These are phyloP conservation scores for Gadus macrocephalus DNA, from an alignment of 2,113 vertebrate genomes.

Conservation along the genomic window DNA sequence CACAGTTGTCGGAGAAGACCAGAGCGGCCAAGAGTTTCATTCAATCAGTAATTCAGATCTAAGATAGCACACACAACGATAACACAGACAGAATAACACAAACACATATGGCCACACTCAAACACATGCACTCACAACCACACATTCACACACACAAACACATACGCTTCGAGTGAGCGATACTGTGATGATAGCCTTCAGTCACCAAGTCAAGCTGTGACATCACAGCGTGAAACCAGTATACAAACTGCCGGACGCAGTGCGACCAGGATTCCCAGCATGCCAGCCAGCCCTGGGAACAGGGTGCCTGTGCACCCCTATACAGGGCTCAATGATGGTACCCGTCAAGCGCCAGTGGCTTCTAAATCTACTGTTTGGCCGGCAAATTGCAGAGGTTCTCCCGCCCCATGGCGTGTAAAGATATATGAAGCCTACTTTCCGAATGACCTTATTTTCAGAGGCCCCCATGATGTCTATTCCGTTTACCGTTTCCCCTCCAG, in stretches of 20 bases:
- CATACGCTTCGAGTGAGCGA: not conserved
- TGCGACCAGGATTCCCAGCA: conserved; percentile 46
- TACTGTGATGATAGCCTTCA: conserved; percentile 26
- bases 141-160: conserved; percentile 13
- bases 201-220: conserved; percentile 35
- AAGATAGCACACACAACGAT: not conserved
- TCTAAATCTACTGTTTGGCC: too few relatives aligned
- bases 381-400: too few relatives aligned
- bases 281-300: conserved; percentile 26
- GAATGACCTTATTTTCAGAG: too few relatives aligned
- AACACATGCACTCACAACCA: conserved; percentile 1
- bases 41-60: not conserved
- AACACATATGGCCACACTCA: not conserved
- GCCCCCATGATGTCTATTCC: too few relatives aligned
- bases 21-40: not conserved
- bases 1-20: conserved; percentile 13
- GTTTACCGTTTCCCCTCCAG: too few relatives aligned
- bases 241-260: conserved; percentile 10
- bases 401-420: too few relatives aligned
- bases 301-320: too few relatives aligned
- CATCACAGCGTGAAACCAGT: conserved; percentile 33
- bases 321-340: too few relatives aligned
- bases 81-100: conserved; percentile 3
- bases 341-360: too few relatives aligned
- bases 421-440: too few relatives aligned